Evolutionary conservation across 2,113 vertebrate species (phyloP).

Genomic region (Dermatemys mawii): DNA sequence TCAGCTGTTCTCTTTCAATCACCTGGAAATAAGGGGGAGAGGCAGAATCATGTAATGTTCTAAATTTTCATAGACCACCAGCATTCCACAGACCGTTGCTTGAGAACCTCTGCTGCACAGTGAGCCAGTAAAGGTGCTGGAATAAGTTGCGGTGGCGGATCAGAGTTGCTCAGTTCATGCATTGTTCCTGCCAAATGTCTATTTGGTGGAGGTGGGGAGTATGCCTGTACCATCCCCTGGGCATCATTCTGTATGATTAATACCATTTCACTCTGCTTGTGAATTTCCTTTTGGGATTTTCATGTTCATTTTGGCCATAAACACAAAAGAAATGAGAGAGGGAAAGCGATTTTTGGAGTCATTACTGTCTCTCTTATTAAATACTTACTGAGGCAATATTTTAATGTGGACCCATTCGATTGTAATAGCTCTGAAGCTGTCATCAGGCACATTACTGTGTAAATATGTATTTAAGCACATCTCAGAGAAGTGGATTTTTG

Average conservation of each 20-base stretch:
- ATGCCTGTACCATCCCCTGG: background rate
- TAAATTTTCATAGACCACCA: background rate
- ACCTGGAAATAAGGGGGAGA: background rate
- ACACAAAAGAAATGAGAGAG: background rate
- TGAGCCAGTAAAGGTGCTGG: background rate
- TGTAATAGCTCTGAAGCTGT: constrained; percentile 23
- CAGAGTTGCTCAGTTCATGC: fast-evolving
- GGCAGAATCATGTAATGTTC: background rate
- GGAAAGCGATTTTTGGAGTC: background rate
- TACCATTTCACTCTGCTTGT: constrained; percentile 1
- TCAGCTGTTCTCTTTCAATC: background rate
- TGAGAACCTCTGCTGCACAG: background rate
- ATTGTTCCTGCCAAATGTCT: fast-evolving
- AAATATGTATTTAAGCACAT: constrained; percentile 8
- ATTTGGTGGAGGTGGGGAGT: background rate
- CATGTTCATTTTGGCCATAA: background rate
- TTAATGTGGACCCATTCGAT: background rate
- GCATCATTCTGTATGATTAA: background rate
- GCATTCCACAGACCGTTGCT: background rate
- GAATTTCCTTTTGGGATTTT: constrained; percentile 17
- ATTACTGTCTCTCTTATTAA: background rate
- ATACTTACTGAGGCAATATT: fast-evolving
- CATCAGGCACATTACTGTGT: background rate
- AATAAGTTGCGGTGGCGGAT: background rate
- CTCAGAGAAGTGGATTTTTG: background rate